Evolutionary conservation across 2,113 vertebrate species (phyloP).

Genomic region (Pollimyrus isidori): DNA sequence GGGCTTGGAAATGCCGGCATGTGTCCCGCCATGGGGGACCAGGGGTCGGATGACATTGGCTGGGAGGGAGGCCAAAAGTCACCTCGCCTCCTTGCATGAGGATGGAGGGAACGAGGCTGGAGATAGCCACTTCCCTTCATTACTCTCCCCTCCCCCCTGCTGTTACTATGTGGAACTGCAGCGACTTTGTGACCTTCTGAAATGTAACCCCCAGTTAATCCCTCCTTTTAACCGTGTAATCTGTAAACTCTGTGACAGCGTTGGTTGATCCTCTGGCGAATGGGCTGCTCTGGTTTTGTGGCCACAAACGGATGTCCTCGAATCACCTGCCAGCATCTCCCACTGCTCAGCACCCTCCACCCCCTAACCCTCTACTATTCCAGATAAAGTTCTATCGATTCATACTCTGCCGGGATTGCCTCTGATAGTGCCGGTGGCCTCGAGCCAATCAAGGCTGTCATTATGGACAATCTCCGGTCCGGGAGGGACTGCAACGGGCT

Average conservation of each 20-base stretch:
- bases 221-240: slow-evolving; percentile 8
- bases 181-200: slow-evolving; percentile 13
- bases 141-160: neutral
- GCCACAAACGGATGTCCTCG: neutral
- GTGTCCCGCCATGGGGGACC: neutral
- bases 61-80: neutral
- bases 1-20: neutral
- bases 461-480: neutral
- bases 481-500: neutral
- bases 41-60: neutral
- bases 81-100: neutral
- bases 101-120: neutral
- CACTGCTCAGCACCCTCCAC: neutral
- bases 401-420: neutral
- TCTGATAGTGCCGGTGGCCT: neutral
- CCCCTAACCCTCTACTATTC: neutral
- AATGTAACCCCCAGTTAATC: slow-evolving; percentile 2
- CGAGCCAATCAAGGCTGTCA: neutral
- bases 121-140: neutral
- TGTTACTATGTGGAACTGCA: neutral
- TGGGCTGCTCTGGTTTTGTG: neutral
- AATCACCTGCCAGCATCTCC: neutral
- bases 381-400: neutral
- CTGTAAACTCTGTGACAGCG: slow-evolving; percentile 1
- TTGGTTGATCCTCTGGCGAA: neutral